Evolutionary conservation across 2,113 vertebrate genomes (phyloP).

Genomic region (Crocuta crocuta): DNA sequence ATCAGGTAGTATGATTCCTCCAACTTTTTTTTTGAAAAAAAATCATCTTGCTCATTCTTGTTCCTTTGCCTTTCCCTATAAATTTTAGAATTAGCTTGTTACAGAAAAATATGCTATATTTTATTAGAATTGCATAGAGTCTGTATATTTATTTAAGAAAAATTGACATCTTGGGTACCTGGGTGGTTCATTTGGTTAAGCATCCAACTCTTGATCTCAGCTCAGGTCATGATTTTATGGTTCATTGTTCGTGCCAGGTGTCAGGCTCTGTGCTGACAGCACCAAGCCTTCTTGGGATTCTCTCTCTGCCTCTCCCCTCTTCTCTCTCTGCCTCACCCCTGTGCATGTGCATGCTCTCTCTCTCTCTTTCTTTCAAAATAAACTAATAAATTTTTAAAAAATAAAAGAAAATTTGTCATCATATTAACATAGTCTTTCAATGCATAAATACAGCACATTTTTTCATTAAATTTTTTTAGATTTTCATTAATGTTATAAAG

Average conservation of each 20-base stretch:
- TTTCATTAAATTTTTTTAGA: neutral
- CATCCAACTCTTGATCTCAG: too few relatives aligned
- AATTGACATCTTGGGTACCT: neutral
- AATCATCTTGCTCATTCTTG: neutral
- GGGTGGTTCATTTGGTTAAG: too few relatives aligned
- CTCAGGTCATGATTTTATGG: too few relatives aligned
- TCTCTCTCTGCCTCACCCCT: too few relatives aligned
- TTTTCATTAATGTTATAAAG: neutral
- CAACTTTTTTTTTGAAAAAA: neutral
- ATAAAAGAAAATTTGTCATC: neutral
- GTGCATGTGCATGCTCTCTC: too few relatives aligned
- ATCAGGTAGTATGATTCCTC: neutral
- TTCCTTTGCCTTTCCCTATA: neutral
- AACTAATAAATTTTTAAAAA: too few relatives aligned
- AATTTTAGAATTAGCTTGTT: neutral
- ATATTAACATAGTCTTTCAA: neutral
- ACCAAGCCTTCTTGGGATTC: too few relatives aligned
- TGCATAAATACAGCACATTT: neutral
- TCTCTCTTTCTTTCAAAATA: too few relatives aligned
- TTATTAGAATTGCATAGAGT: neutral
- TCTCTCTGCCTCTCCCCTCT: too few relatives aligned
- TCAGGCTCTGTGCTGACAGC: too few relatives aligned
- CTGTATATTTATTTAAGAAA: neutral
- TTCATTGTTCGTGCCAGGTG: too few relatives aligned
- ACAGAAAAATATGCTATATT: neutral